phyloP scores from a whole-genome alignment of 2,113 vertebrate species.

The Anseranas semipalmata region DNA sequence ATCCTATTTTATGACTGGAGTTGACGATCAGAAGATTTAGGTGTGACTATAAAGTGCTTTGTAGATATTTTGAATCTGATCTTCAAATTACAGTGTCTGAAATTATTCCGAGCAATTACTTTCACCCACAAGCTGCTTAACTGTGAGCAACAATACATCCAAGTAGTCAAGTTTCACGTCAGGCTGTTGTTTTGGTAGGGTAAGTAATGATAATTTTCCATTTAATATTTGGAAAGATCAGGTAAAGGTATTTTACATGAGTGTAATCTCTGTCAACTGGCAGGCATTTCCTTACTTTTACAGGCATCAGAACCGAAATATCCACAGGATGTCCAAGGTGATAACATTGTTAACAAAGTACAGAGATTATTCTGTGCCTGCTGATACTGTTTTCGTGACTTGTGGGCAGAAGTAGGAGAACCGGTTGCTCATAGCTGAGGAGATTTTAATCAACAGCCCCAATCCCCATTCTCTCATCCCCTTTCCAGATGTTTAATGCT shows the following conservation, averaged over 20 bases:
- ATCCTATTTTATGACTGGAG: constrained; percentile 4
- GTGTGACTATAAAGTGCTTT: constrained; percentile 30
- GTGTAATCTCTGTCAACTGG: neutral
- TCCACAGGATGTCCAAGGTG: neutral
- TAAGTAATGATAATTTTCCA: constrained; percentile 29
- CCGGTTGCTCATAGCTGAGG: neutral
- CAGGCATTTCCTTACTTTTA: neutral
- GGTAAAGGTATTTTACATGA: neutral
- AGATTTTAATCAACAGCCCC: neutral
- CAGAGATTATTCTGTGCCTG: neutral
- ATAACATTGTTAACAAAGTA: neutral
- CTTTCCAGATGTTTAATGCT: constrained; percentile 45
- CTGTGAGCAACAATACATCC: neutral
- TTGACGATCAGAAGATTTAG: neutral
- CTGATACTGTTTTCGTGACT: neutral
- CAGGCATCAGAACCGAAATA: neutral
- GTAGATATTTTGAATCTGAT: constrained; percentile 36
- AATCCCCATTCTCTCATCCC: neutral
- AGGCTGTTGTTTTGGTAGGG: constrained; percentile 25
- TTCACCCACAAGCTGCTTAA: constrained; percentile 28
- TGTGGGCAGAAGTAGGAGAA: neutral
- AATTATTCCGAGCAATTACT: constrained; percentile 28
- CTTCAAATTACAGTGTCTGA: constrained; percentile 39
- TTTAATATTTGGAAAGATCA: constrained; percentile 20
- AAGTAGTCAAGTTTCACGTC: neutral